Conservation (phyloP, 2,888 invertebrate species). For the Neoaliturus tenellus region DNA sequence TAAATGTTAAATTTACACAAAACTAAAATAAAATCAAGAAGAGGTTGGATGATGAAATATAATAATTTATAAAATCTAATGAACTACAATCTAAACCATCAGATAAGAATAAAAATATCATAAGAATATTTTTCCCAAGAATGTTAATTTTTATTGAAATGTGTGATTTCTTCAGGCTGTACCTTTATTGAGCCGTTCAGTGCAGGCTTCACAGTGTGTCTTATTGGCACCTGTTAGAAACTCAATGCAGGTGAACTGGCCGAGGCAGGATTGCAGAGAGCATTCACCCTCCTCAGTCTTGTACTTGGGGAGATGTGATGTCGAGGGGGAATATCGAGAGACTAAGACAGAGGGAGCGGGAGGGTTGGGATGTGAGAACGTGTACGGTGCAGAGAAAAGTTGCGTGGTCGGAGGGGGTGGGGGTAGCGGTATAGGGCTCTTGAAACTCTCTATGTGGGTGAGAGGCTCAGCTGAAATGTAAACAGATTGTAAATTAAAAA, state of each 20-base stretch:
- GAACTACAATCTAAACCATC: no score
- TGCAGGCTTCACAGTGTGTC: constrained; percentile 95
- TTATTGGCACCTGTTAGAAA: constrained; percentile 94
- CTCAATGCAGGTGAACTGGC: constrained; percentile 94
- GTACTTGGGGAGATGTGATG: constrained; percentile 75
- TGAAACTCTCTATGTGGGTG: not conserved
- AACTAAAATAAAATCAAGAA: no score
- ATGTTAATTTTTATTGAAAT: no score
- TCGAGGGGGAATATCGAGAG: not conserved
- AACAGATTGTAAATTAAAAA: no score
- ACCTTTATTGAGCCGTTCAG: constrained; percentile 79
- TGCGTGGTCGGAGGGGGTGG: constrained; percentile 4
- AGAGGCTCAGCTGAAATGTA: not conserved
- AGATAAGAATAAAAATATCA: no score
- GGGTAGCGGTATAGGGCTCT: constrained; percentile 14
- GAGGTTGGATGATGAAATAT: no score
- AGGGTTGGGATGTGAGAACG: not conserved
- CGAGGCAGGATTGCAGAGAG: constrained; percentile 92
- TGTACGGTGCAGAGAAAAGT: constrained; percentile 6
- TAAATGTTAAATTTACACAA: no score
- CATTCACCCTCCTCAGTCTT: constrained; percentile 86
- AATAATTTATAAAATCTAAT: no score
- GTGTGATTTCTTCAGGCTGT: constrained; percentile 55
- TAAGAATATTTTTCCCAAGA: no score
- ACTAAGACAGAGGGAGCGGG: not conserved